Percentiles rank a stretch among this genome's conserved stretches.
Conservation (phyloP, 2,113 vertebrate genomes). For the Notechis scutatus region DNA sequence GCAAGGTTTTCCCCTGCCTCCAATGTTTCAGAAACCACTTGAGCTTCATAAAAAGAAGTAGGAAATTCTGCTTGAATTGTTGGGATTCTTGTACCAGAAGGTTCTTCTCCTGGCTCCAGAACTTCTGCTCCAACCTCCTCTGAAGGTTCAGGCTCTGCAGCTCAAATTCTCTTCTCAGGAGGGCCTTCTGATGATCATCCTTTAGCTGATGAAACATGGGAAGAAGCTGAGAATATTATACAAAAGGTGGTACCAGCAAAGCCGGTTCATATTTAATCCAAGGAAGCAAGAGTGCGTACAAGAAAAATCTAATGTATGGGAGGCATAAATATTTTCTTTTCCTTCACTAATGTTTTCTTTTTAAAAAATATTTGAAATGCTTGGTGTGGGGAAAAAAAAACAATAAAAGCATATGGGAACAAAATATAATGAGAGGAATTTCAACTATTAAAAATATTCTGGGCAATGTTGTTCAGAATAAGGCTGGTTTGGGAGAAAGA, state of each 20-base stretch:
- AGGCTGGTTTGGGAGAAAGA: background rate
- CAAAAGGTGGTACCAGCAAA: background rate
- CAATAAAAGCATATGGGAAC: background rate
- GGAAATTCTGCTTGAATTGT: conserved; percentile 91
- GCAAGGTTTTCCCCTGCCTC: conserved; percentile 87
- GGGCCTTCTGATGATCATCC: conserved; percentile 91
- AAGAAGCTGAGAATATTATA: rapidly evolving
- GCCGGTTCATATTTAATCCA: background rate
- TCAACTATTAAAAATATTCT: background rate
- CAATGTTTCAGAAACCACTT: conserved; percentile 96
- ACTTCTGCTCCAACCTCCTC: conserved; percentile 89
- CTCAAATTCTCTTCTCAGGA: conserved; percentile 90
- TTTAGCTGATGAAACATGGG: conserved; percentile 72
- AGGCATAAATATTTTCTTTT: background rate
- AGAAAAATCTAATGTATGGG: background rate
- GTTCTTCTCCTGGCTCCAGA: conserved; percentile 94
- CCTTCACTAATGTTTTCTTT: background rate
- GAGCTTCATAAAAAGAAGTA: conserved; percentile 95
- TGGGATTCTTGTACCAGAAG: conserved; percentile 91
- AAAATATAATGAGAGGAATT: background rate
- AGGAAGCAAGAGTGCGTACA: background rate
- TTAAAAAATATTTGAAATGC: background rate
- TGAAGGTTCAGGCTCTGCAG: conserved; percentile 93
- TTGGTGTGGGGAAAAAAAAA: background rate
- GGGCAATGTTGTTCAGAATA: background rate